Evolutionary conservation across 2,797 vertebrate species (phyloP), one percentile per base, ranked within the genome.

Genomic region (Hylomyscus alleni): DNA sequence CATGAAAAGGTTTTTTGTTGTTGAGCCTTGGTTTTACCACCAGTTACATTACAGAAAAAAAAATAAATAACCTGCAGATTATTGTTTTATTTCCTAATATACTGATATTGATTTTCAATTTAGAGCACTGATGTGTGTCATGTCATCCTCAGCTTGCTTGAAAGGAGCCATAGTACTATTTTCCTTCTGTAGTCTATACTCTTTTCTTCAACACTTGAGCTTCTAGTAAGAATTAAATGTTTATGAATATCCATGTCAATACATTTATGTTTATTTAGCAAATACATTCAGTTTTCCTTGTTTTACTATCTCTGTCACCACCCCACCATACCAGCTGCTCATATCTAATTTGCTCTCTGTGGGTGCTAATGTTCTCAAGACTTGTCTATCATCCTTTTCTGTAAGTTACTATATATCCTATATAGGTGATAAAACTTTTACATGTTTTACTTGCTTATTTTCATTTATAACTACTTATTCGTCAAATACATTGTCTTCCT

Each of bases 401-500:
- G 5, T 1, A 88, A 95, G 75, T 85, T 85, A 69, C 62, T 60
- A 58, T 29, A 87, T 62, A 52, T 95, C 91, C n/a, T 58, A 15
- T n/a, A 24, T 22, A 88, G 50, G n/a, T 31, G 14, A 40, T 90
- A 92, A 93, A 50, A 4, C 2, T 62, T 62, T 95, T 50, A 4
- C 1, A 24, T 50, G 86, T 94, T 93, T 44, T 15, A 37, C 10
- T 89, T 40, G 11, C 82, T 94, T 89, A 3, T 82, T 87, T 90
- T 85, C 37, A 37, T 82, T 94, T 92, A 89, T 82, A 92, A 14
- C 26, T 92, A 78, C 93, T 95, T 92, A 60, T 65, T 90, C 24
- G n/a, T 90, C 54, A 92, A 94, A 95, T 89, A 4, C 13, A 83
- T 95, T 65, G 72, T 52, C 26, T 60, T 96, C 65, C n/a, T 96